phyloP scores from a whole-genome alignment of 2,113 vertebrate genomes.

The Etheostoma cragini region DNA sequence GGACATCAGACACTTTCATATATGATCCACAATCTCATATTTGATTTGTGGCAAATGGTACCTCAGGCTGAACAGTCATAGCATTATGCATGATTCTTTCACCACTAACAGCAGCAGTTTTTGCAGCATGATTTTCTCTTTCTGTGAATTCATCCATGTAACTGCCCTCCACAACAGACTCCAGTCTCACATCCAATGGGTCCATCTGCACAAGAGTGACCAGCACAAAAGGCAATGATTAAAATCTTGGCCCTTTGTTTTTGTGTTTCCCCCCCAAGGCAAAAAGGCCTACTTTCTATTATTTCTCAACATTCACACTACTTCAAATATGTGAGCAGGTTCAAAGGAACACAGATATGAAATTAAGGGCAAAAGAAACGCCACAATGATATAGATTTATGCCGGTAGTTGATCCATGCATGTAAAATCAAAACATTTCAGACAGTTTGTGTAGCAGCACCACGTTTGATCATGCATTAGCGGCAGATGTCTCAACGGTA shows the following conservation, averaged over 20 bases:
- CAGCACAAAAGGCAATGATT: constrained; percentile 15
- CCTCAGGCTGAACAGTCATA: constrained; percentile 24
- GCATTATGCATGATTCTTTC: constrained; percentile 40
- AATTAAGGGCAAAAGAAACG: neutral
- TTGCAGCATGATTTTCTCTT: constrained; percentile 22
- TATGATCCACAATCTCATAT: constrained; percentile 17
- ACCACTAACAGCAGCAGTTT: constrained; percentile 14
- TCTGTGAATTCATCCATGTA: constrained; percentile 52
- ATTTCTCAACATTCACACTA: neutral
- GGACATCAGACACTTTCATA: constrained; percentile 37
- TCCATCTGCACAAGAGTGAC: constrained; percentile 43
- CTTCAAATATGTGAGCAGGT: neutral
- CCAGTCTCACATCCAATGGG: constrained; percentile 26
- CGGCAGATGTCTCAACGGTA: constrained; percentile 26
- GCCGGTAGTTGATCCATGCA: neutral
- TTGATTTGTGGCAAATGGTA: constrained; percentile 23
- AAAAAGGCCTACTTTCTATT: neutral
- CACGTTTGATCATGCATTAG: constrained; percentile 33
- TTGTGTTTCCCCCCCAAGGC: neutral
- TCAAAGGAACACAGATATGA: neutral
- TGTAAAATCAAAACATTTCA: constrained; percentile 11
- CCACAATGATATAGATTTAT: neutral
- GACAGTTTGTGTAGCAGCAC: neutral
- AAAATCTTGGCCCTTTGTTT: constrained; percentile 15
- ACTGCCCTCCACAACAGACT: constrained; percentile 16